These are phyloP conservation scores for Oxycera nigricornis DNA, from an alignment of 2,888 invertebrate species.

Conservation along the genomic window DNA sequence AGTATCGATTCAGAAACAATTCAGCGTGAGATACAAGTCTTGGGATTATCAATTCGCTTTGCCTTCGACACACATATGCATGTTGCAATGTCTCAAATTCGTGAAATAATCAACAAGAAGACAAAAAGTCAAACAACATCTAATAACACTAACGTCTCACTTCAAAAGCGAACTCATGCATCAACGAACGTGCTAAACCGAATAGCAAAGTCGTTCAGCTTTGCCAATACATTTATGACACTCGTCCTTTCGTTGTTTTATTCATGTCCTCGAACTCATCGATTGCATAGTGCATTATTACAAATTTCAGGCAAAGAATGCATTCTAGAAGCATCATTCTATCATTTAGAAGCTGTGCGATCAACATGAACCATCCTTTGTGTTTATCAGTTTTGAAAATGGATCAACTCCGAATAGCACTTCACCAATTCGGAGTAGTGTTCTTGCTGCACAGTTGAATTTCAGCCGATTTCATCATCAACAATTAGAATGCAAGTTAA, in stretches of 20 bases:
- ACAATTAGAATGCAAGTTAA: too few species aligned
- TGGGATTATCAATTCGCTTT: constrained; percentile 37
- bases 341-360: constrained; percentile 20
- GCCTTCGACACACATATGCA: constrained; percentile 25
- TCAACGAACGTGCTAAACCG: constrained; percentile 37
- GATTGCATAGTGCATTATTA: constrained; percentile 1
- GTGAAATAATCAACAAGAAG: constrained; percentile 20
- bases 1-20: constrained; percentile 10
- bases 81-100: constrained; percentile 26
- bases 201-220: constrained; percentile 21
- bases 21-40: constrained; percentile 15
- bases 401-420: background rate
- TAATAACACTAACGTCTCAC: constrained; percentile 31
- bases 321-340: constrained; percentile 32
- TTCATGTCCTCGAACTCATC: constrained; percentile 19
- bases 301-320: constrained; percentile 20
- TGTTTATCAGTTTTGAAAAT: background rate
- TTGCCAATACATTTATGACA: constrained; percentile 24
- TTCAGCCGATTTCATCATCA: background rate
- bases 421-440: background rate
- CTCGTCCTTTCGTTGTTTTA: constrained; percentile 9
- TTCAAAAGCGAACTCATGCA: constrained; percentile 32
- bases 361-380: background rate
- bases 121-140: constrained; percentile 23
- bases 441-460: background rate